Base-by-base conservation (phyloP, 1,140 invertebrate genomes). In the Drosophila dunni region DNA sequence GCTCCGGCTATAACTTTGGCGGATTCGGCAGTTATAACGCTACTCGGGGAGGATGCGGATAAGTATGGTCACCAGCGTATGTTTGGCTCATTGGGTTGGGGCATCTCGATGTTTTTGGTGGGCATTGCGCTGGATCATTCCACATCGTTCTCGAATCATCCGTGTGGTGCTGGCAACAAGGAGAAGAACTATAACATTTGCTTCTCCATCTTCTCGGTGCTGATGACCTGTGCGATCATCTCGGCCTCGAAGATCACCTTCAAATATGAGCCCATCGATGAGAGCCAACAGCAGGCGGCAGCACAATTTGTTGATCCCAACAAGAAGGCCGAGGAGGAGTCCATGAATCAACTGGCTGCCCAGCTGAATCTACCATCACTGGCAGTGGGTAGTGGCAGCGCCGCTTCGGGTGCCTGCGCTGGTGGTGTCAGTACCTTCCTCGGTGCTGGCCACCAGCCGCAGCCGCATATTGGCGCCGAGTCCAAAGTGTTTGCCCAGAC, bases 181-280 rank as follows among this genome's bases (percentile, higher is more conserved):
- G 98, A 99, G 91, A 98, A 99, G 89, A 99, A 99, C 92, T 99
- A 99, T 92, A 99, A 98, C 3, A 98, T 99, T 50, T 99, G 98
- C 93, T 99, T 99, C 93, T 97, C 98, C 0, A 98, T 98, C 11
- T 99, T 99, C 93, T 98, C 98, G 20, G 97, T 99, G 8, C 94
- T 99, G 1, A 99, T 99, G 98, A 96, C 97, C 1, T 97, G 97
- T 60, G 98, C 98, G 1, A 94, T 99, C 11, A 96, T 98, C 33
- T 97, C 97, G 8, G 98, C 98, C 0, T 98, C 98, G 0, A 97
- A 95, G 93, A 97, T 97, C 45, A 96, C 94, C 81, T 97, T 97
- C 85, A 97, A 96, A 88, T 97, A 97, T 81, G 96, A 96, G 46
- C 93, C 93, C 53, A 83, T 92, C 5, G 86, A 85, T 7, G 79